Evolutionary conservation across 2,888 invertebrate species (phyloP).

Genomic region (Pharmacophagus antenor): DNA sequence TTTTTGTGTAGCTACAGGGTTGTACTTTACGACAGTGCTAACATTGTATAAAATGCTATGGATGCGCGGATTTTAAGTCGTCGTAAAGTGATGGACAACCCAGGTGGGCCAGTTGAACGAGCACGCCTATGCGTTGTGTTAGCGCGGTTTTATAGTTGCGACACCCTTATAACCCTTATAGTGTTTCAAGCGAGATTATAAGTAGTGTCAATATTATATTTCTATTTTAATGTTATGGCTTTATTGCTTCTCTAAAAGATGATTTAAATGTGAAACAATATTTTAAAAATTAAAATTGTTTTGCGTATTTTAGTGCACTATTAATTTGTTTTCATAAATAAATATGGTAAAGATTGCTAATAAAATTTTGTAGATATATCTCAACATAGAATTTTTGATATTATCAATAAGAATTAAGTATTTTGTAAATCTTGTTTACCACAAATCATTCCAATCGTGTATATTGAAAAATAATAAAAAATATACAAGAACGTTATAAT

Average conservation of each 20-base stretch:
- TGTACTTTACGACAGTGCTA: constrained; percentile 33
- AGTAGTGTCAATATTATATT: neutral
- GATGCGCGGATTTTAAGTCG: constrained; percentile 31
- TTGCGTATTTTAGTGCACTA: too few relatives aligned
- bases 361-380: too few relatives aligned
- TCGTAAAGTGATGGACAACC: constrained; percentile 33
- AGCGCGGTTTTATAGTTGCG: constrained; percentile 23
- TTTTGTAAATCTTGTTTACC: too few relatives aligned
- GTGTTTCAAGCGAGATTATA: constrained; percentile 9
- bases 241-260: neutral
- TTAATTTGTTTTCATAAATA: too few relatives aligned
- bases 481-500: too few relatives aligned
- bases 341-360: too few relatives aligned
- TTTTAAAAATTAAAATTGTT: too few relatives aligned
- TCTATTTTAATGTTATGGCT: neutral
- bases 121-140: constrained; percentile 21
- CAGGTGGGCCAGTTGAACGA: constrained; percentile 32
- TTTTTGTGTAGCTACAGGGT: constrained; percentile 33
- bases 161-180: constrained; percentile 23
- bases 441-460: too few relatives aligned
- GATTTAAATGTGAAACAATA: too few relatives aligned
- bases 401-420: too few relatives aligned
- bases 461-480: too few relatives aligned
- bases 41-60: constrained; percentile 41
- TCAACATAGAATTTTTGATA: too few relatives aligned